Percentiles rank a stretch among this genome's conserved stretches.
These are phyloP conservation scores for Catostylus mosaicus DNA, from an alignment of 30 jellyfish, hydroid and myxozoan species.

Conservation along the genomic window DNA sequence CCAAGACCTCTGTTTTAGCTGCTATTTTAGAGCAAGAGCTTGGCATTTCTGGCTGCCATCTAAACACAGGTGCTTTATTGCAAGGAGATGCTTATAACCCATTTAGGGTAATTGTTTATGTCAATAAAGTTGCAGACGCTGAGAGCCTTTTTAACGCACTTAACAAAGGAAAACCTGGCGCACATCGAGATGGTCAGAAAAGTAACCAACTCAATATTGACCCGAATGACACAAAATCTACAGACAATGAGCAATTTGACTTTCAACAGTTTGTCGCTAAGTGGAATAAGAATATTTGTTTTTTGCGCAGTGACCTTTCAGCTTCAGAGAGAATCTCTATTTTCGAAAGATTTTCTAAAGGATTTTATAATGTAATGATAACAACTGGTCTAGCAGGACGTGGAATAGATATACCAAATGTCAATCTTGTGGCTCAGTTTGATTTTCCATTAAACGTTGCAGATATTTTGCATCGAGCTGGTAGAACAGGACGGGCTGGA, in stretches of 20 bases:
- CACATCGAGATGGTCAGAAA: not conserved
- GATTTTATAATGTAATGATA: conserved; percentile 47
- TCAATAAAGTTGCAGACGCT: conserved; percentile 62
- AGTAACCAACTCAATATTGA: not conserved
- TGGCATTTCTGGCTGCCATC: not conserved
- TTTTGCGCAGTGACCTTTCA: conserved; percentile 60
- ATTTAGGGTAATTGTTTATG: conserved; percentile 53
- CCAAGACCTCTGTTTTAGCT: conserved; percentile 14
- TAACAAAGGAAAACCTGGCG: not conserved
- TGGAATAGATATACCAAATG: conserved; percentile 87
- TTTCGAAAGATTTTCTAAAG: conserved; percentile 35
- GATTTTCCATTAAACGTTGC: conserved; percentile 81
- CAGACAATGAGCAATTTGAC: not conserved
- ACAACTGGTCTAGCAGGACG: conserved; percentile 87
- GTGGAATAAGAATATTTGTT: conserved; percentile 54
- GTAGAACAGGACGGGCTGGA: conserved; percentile 93
- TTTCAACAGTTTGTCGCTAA: conserved; percentile 14
- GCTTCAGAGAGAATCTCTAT: conserved; percentile 45
- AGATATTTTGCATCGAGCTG: conserved; percentile 89
- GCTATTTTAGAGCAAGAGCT: conserved; percentile 45
- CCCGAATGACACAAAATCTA: not conserved
- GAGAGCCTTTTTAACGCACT: conserved; percentile 22
- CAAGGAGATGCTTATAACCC: not conserved
- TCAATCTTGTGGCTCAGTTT: conserved; percentile 72
- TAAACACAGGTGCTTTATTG: not conserved